These are phyloP conservation scores for Dryadula phaetusa DNA, from an alignment of 2,888 invertebrate genomes.

Conservation along the genomic window DNA sequence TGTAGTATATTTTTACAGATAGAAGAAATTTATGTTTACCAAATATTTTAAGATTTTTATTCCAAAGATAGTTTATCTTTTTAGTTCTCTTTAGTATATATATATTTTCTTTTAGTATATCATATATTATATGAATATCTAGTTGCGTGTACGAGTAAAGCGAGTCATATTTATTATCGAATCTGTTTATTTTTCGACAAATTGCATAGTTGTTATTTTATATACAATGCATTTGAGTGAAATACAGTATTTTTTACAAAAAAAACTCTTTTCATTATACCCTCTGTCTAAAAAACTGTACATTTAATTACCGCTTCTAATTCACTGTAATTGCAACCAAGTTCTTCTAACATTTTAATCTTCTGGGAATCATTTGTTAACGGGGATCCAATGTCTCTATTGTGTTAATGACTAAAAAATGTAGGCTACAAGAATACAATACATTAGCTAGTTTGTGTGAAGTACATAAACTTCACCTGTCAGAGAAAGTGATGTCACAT, in stretches of 20 bases:
- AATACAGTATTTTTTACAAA: constrained; percentile 47
- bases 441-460: constrained; percentile 30
- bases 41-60: constrained; percentile 66
- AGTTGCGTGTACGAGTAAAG: constrained; percentile 61
- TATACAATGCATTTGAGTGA: constrained; percentile 68
- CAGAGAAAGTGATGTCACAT: constrained; percentile 21
- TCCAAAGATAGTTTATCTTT: constrained; percentile 75
- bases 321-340: background rate
- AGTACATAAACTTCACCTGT: background rate
- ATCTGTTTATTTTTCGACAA: constrained; percentile 57
- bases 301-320: background rate
- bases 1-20: constrained; percentile 43
- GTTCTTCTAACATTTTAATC: background rate
- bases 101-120: constrained; percentile 50
- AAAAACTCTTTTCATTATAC: constrained; percentile 26
- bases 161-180: constrained; percentile 59
- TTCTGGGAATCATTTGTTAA: constrained; percentile 15
- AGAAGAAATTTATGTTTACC: constrained; percentile 51
- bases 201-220: constrained; percentile 53
- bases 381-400: constrained; percentile 34
- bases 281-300: background rate
- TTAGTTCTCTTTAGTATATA: constrained; percentile 50
- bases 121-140: constrained; percentile 50
- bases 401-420: constrained; percentile 35
- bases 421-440: constrained; percentile 35